Base-by-base conservation (phyloP, 2,888 invertebrate species). In the Graphium colonna region DNA sequence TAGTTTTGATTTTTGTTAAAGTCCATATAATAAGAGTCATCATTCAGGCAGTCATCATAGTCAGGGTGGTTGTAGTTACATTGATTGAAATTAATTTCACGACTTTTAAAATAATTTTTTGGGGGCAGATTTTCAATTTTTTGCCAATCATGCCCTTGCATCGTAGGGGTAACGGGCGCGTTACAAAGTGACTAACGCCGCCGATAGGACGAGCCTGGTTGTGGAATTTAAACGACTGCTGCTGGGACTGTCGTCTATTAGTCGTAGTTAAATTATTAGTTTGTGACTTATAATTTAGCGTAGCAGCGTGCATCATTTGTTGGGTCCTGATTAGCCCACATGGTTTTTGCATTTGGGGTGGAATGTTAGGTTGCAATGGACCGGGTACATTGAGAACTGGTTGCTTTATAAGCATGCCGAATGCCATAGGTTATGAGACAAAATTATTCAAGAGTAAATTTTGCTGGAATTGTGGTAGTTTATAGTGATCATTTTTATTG, bases 1-100 rank as follows among this genome's bases (percentile, higher is more conserved):
- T n/a, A 10, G 33, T 33, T 5, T 2, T 33, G 8, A n/a, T 33
- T 9, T 10, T 9, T 9, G 3, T 33, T 9, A 33, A 2, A 10
- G 33, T 33, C n/a, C n/a, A 9, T n/a, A 9, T 33, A 33, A 33
- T 33, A n/a, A 33, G 2, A 10, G 33, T 10, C n/a, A n/a, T n/a
- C n/a, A n/a, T n/a, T n/a, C n/a, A n/a, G n/a, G n/a, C n/a, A n/a
- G n/a, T n/a, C n/a, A n/a, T n/a, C n/a, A 36, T 36, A 36, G 36
- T 36, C 36, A 13, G 33, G n/a, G 33, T 36, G 12, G 12, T 13
- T 12, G 5, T 33, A 9, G 33, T 33, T 9, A 10, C 33, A 33
- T 33, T 10, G n/a, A 21, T 45, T 38, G 38, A 36, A 39, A 15
- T 41, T 52, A n/a, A 42, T 12, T n/a, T 50, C 42, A 41, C 41